phyloP scores from a whole-genome alignment of 2,113 vertebrate genomes.

The Chroicocephalus ridibundus region DNA sequence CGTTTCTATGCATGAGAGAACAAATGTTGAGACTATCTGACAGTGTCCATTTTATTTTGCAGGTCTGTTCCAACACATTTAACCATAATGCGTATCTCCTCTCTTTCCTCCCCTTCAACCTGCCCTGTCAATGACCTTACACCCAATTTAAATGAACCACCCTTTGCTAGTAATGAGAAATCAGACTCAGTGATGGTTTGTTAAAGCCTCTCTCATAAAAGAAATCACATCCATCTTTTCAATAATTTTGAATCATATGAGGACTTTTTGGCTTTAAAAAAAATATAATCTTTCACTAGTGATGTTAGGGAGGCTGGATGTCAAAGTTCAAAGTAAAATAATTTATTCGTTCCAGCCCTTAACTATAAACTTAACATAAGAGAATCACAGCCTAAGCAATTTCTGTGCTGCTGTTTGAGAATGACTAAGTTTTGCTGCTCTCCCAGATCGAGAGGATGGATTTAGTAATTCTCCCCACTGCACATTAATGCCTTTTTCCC shows the following conservation, averaged over 20 bases:
- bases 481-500: not conserved
- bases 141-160: constrained; percentile 30
- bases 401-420: not conserved
- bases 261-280: not conserved
- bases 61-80: constrained; percentile 60
- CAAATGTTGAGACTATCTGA: constrained; percentile 38
- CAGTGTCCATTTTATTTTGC: constrained; percentile 37
- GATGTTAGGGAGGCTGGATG: accelerated
- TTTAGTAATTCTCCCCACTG: not conserved
- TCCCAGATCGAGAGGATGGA: not conserved
- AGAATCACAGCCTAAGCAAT: not conserved
- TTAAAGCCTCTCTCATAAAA: constrained; percentile 8
- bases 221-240: not conserved
- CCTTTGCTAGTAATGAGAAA: constrained; percentile 10
- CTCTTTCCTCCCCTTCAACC: constrained; percentile 6
- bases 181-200: not conserved
- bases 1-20: constrained; percentile 32
- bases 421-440: not conserved
- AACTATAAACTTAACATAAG: not conserved
- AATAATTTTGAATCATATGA: not conserved
- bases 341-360: not conserved
- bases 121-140: constrained; percentile 38
- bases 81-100: constrained; percentile 13
- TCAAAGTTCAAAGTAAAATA: not conserved
- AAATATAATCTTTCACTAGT: not conserved